phyloP scores from a whole-genome alignment of 1,140 invertebrate genomes.

The Euwallacea similis region DNA sequence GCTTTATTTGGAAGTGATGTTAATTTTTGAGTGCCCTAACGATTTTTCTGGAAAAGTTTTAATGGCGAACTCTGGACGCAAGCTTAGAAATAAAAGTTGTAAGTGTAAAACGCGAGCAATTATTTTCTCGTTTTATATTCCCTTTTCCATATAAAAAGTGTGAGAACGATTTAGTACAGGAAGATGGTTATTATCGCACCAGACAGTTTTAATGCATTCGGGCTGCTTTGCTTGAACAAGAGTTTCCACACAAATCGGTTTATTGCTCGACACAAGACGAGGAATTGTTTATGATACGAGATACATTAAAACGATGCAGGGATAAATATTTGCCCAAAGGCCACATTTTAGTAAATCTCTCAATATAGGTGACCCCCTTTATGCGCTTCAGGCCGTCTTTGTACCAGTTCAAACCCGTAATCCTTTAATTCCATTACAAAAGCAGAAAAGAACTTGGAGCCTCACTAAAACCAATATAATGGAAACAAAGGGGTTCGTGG shows the following conservation, averaged over 20 bases:
- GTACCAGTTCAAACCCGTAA: neutral
- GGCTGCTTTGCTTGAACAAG: neutral
- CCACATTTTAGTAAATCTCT: neutral
- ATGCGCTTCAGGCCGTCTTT: neutral
- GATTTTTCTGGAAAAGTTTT: too few species aligned
- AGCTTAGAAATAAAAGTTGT: neutral
- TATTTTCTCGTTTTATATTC: constrained; percentile 18
- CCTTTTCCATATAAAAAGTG: constrained; percentile 11
- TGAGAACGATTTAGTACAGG: constrained; percentile 23
- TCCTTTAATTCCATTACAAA: neutral
- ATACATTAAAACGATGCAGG: neutral
- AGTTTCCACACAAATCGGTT: constrained; percentile 4
- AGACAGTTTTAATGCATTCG: constrained; percentile 18
- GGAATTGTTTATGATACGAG: neutral
- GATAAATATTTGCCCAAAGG: neutral
- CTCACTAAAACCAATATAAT: constrained; percentile 9
- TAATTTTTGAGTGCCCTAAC: too few species aligned
- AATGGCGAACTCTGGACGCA: neutral
- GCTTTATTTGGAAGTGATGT: too few species aligned
- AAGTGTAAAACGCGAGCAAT: constrained; percentile 15
- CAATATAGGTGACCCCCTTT: constrained; percentile 2
- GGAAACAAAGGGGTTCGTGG: constrained; percentile 15
- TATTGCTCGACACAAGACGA: neutral
- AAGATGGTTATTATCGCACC: constrained; percentile 22
- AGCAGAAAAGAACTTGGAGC: neutral